These are phyloP conservation scores for Argopecten irradians DNA, from an alignment of 1,140 invertebrate species.

Conservation along the genomic window DNA sequence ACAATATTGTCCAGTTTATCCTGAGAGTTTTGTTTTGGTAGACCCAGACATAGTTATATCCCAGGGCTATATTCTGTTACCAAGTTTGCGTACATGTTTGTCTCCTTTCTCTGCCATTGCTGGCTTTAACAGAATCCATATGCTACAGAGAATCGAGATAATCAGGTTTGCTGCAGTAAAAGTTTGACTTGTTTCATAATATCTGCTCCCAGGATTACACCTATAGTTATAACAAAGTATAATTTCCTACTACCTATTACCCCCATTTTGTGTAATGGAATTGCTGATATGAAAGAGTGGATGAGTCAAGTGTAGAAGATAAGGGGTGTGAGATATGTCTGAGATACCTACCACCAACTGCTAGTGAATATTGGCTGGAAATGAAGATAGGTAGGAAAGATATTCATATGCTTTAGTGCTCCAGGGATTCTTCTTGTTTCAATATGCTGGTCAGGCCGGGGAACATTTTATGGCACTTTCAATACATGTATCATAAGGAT, in stretches of 20 bases:
- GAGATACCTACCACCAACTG: constrained; percentile 20
- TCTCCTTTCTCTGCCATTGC: not conserved
- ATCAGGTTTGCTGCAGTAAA: constrained; percentile 9
- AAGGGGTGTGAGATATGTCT: not conserved
- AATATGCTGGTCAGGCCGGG: not conserved
- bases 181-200: constrained; percentile 23
- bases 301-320: constrained; percentile 9
- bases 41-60: not conserved
- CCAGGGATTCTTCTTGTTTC: not conserved
- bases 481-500: not conserved
- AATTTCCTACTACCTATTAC: not conserved
- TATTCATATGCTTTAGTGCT: not conserved
- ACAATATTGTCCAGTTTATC: not conserved
- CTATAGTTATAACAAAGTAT: not conserved
- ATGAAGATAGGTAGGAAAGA: not conserved
- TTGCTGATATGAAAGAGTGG: not conserved
- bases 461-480: not conserved
- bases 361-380: constrained; percentile 16
- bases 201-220: constrained; percentile 14
- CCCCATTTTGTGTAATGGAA: not conserved
- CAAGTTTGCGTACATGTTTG: not conserved
- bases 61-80: not conserved
- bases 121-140: not conserved
- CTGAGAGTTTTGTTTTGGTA: not conserved
- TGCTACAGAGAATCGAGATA: not conserved